Evolutionary conservation across 2,888 invertebrate genomes (phyloP).

Genomic region (Drosophila diplacantha): DNA sequence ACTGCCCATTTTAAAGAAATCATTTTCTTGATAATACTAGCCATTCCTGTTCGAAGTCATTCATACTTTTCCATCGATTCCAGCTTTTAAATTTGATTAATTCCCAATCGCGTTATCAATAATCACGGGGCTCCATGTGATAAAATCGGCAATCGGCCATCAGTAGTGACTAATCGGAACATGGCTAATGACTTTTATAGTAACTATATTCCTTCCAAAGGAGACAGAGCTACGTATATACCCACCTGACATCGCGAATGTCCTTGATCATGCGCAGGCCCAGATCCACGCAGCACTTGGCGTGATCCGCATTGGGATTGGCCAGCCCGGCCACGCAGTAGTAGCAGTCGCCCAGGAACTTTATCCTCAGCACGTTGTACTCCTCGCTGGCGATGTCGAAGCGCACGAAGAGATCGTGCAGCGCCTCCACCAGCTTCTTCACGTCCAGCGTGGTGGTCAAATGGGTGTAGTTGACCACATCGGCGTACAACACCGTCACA

Average conservation of each 20-base stretch:
- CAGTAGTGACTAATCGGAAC: conserved; percentile 15
- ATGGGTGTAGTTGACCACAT: conserved; percentile 93
- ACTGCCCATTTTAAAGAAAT: not conserved
- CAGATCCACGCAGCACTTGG: conserved; percentile 92
- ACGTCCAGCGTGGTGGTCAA: conserved; percentile 88
- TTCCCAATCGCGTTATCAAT: conserved; percentile 16
- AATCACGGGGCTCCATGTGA: conserved; percentile 16
- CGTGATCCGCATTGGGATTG: conserved; percentile 86
- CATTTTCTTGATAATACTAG: conserved; percentile 1
- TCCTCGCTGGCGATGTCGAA: conserved; percentile 94
- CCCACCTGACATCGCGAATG: conserved; percentile 89
- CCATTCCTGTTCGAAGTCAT: conserved; percentile 1
- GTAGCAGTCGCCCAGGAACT: conserved; percentile 96
- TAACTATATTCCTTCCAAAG: not conserved
- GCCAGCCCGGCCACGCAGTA: conserved; percentile 95
- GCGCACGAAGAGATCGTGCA: conserved; percentile 93
- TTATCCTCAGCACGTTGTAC: conserved; percentile 89
- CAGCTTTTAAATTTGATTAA: conserved; percentile 11
- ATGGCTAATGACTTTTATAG: conserved; percentile 15
- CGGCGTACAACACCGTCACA: conserved; percentile 94
- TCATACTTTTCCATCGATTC: conserved; percentile 5
- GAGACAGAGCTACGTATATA: conserved; percentile 67
- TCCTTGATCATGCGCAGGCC: conserved; percentile 96
- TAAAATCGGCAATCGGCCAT: conserved; percentile 7
- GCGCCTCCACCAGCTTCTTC: conserved; percentile 88